phyloP scores from a whole-genome alignment of 2,888 invertebrate genomes.

The Germaria angustata region DNA sequence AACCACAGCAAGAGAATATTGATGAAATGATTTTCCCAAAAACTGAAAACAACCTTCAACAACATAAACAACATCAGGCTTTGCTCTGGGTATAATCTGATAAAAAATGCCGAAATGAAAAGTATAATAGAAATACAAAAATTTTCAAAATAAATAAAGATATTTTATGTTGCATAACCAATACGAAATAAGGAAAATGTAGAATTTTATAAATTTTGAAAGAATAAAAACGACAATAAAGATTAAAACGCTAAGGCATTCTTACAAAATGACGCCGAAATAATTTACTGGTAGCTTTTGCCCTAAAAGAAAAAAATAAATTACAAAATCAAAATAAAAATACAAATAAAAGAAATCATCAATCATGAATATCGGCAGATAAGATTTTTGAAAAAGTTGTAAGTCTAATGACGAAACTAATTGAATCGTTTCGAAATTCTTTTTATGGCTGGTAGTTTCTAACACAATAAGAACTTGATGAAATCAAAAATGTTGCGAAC shows the following conservation, averaged over 20 bases:
- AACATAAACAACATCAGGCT: conserved; percentile 30
- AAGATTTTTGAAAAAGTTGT: no score
- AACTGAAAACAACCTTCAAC: conserved; percentile 23
- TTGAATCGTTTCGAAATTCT: no score
- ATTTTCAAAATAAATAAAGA: not conserved
- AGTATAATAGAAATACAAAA: conserved; percentile 6
- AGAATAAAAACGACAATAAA: not conserved
- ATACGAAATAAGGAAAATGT: conserved; percentile 9
- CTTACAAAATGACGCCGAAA: no score
- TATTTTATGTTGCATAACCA: conserved; percentile 43
- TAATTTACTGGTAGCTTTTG: no score
- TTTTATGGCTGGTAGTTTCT: no score
- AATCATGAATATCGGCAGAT: no score
- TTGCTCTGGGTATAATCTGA: conserved; percentile 1
- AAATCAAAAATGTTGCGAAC: no score
- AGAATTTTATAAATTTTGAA: not conserved
- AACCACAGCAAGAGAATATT: conserved; percentile 23
- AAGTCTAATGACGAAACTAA: no score
- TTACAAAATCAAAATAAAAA: no score
- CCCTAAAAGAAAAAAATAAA: no score
- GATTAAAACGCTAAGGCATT: not conserved
- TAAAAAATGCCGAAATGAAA: conserved; percentile 2
- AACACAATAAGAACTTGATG: no score
- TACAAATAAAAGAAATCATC: no score
- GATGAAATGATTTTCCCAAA: conserved; percentile 37